These are phyloP conservation scores for Hoplodrina ambigua DNA, from an alignment of 2,888 invertebrate genomes.

Conservation along the genomic window DNA sequence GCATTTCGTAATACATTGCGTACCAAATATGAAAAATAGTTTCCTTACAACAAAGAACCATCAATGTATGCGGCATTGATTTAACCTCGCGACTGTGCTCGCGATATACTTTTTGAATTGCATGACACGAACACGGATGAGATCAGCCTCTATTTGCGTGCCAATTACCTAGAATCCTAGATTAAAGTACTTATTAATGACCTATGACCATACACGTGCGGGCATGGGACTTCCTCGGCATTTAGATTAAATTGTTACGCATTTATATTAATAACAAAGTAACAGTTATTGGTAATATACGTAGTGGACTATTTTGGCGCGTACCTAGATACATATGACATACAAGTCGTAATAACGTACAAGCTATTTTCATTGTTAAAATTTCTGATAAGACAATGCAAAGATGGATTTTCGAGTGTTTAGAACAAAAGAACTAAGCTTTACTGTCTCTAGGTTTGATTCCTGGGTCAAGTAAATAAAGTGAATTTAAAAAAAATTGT, in stretches of 20 bases:
- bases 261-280: not conserved
- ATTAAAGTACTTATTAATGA: conserved; percentile 44
- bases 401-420: too few relatives aligned
- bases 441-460: too few relatives aligned
- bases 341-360: not conserved
- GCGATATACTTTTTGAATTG: conserved; percentile 24
- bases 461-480: too few relatives aligned
- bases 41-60: not conserved
- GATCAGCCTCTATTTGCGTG: conserved; percentile 56
- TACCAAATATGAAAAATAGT: not conserved
- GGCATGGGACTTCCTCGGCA: conserved; percentile 33
- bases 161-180: conserved; percentile 56
- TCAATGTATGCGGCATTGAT: conserved; percentile 15
- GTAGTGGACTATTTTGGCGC: not conserved
- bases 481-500: too few relatives aligned
- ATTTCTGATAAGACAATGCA: too few relatives aligned
- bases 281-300: not conserved
- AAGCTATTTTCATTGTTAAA: too few relatives aligned
- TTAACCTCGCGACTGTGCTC: too few relatives aligned
- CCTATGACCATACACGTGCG: conserved; percentile 57
- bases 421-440: too few relatives aligned
- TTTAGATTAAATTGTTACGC: conserved; percentile 32
- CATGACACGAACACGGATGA: conserved; percentile 44
- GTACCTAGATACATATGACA: too few relatives aligned
- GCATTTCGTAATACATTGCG: conserved; percentile 20